Evolutionary conservation across 2,888 invertebrate species (phyloP).

Genomic region (Acronicta aceris): DNA sequence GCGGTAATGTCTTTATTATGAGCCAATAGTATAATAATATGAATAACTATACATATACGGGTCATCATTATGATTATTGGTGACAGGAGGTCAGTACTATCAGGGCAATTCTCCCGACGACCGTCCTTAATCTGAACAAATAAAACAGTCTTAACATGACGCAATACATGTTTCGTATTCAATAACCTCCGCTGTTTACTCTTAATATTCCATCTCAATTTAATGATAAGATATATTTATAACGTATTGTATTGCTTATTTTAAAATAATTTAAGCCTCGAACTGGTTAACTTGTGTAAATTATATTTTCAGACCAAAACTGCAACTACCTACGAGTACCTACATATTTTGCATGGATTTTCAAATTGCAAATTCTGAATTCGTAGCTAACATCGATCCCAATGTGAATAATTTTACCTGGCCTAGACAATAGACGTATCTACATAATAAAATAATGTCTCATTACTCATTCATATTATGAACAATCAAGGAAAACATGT

Average conservation of each 20-base stretch:
- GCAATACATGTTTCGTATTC: conserved; percentile 45
- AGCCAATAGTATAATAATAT: conserved; percentile 37
- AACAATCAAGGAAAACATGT: conserved; percentile 12
- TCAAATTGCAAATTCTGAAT: too few relatives aligned
- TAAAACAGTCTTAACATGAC: conserved; percentile 54
- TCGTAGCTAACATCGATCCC: too few relatives aligned
- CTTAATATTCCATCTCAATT: background rate
- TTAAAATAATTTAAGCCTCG: background rate
- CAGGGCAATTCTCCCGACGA: conserved; percentile 56
- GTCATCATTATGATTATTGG: conserved; percentile 52
- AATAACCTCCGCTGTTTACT: background rate
- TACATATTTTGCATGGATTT: too few relatives aligned
- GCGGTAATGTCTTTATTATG: conserved; percentile 5
- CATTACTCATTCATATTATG: conserved; percentile 1
- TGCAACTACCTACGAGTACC: too few relatives aligned
- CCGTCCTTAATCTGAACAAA: conserved; percentile 44
- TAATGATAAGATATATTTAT: background rate
- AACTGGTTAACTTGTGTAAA: background rate
- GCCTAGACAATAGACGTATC: background rate
- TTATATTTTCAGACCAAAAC: background rate
- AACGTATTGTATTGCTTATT: too few relatives aligned
- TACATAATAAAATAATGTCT: background rate
- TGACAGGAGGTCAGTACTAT: conserved; percentile 64
- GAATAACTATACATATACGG: conserved; percentile 21
- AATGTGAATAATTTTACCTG: background rate